Conservation (phyloP, 2,113 vertebrate genomes). For the Camelus dromedarius region DNA sequence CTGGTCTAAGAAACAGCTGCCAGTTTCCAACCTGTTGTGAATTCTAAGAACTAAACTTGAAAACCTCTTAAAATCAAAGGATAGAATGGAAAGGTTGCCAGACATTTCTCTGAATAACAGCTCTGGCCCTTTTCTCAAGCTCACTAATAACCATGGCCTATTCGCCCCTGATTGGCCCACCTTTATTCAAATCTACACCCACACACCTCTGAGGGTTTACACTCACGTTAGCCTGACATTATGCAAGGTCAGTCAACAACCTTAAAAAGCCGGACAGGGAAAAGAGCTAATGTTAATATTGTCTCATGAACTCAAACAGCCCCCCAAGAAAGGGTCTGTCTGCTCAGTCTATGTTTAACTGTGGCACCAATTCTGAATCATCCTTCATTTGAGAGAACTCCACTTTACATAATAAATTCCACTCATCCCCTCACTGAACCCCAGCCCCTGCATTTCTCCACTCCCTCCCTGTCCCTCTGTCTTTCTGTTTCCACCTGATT, state of each 20-base stretch:
- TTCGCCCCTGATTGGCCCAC: not conserved
- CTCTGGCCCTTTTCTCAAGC: conserved; percentile 42
- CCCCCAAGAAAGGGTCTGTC: not conserved
- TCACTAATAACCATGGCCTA: not conserved
- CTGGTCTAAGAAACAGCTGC: conserved; percentile 70
- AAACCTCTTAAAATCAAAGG: conserved; percentile 75
- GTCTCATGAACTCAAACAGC: conserved; percentile 17
- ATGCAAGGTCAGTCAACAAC: conserved; percentile 18
- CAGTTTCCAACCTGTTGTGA: conserved; percentile 69
- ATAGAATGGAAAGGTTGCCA: conserved; percentile 62
- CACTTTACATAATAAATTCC: not conserved
- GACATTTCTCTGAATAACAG: conserved; percentile 49
- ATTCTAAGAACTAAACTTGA: conserved; percentile 74
- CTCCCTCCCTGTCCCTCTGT: not conserved
- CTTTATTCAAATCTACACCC: not conserved
- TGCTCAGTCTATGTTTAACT: not conserved
- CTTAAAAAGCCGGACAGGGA: conserved; percentile 23
- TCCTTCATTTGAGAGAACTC: not conserved
- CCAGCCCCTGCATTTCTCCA: not conserved
- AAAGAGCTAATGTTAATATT: conserved; percentile 28
- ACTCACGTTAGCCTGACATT: not conserved
- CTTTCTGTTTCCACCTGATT: not conserved
- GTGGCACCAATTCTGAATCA: not conserved
- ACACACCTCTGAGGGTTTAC: conserved; percentile 19
- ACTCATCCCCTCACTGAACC: not conserved